Evolutionary conservation across 1,140 invertebrate genomes (phyloP).

Genomic region (Onthophagus taurus): DNA sequence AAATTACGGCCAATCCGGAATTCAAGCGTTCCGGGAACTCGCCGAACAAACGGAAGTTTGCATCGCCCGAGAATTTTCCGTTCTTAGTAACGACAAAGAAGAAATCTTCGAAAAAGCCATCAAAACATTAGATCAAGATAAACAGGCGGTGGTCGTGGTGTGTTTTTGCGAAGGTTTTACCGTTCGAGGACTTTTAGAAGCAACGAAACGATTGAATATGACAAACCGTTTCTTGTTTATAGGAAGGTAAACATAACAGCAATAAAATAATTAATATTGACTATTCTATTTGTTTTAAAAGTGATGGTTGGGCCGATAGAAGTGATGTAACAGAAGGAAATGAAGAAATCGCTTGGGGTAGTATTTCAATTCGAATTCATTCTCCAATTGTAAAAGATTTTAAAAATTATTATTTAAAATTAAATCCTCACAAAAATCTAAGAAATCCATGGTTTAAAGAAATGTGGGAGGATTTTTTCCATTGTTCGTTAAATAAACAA

Average conservation of each 20-base stretch:
- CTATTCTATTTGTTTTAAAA: constrained; percentile 31
- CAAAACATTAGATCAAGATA: constrained; percentile 46
- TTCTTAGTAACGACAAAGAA: constrained; percentile 53
- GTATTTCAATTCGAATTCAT: constrained; percentile 64
- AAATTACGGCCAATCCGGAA: constrained; percentile 75
- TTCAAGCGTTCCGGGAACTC: constrained; percentile 61
- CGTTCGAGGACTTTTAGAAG: constrained; percentile 56
- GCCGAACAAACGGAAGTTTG: constrained; percentile 60
- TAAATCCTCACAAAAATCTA: constrained; percentile 53
- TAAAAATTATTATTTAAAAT: constrained; percentile 57
- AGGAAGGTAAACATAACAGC: constrained; percentile 47
- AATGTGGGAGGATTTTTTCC: constrained; percentile 64
- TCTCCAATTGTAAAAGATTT: constrained; percentile 59
- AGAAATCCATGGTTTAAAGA: constrained; percentile 71
- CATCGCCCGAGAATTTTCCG: constrained; percentile 59
- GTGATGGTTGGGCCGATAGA: constrained; percentile 68
- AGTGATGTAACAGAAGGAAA: constrained; percentile 61
- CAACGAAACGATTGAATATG: constrained; percentile 50
- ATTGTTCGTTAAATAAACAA: constrained; percentile 44
- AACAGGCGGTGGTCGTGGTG: constrained; percentile 59
- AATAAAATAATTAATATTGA: not conserved
- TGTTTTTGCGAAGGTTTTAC: constrained; percentile 78
- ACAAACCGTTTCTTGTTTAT: constrained; percentile 56
- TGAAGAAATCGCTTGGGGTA: constrained; percentile 61
- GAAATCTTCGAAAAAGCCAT: constrained; percentile 53